Base-by-base conservation (phyloP, 2,113 vertebrate genomes). In the Lepidothrix coronata region DNA sequence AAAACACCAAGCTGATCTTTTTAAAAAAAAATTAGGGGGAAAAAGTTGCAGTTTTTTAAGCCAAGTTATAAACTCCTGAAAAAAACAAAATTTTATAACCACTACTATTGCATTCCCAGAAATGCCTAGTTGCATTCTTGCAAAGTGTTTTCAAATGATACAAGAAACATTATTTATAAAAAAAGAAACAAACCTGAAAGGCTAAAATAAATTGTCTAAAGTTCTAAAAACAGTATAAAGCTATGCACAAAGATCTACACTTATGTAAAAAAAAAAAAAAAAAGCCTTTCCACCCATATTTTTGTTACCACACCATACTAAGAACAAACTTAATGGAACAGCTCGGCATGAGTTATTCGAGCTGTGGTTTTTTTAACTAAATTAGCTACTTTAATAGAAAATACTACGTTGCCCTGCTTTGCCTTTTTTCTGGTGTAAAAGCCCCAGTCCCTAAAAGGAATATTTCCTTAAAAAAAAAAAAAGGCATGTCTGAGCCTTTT, bases 1-100 rank as follows among this genome's bases (percentile, higher is more conserved):
- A 90, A 94, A 95, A 65, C 75, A 90, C 15, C 67, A 92, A 83
- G 67, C 21, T 89, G 91, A 93, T 85, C 77, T 95, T 95, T 92
- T 87, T 4, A 81, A 82, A 93, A 82, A 93, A 96, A 96, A 85
- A 88, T 27, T 33, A 66, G 8, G 17, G 51, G 46, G 25, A 17
- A 27, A 88, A 65, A 94, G 96, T 44, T 62, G 78, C 65, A 85
- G 19, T 11, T 67, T 89, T 87, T 74, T 5, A 85, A 80, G 92
- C 66, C 93, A 96, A 95, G 89, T 94, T 87, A 74, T 44, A 85
- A 97, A 90, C 48, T 89, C 44, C 39, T 65, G 49, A 74, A 94
- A 96, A 95, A 88, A 88, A 24, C 30, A 17, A 21, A 46, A 49
- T n/a, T 89, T 97, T 91, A 84, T 65, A 86, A 93, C 59, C 86